Evolutionary conservation across 2,888 invertebrate genomes (phyloP), one percentile per base, ranked within the genome.

Genomic region (Dromius quadrimaculatus): DNA sequence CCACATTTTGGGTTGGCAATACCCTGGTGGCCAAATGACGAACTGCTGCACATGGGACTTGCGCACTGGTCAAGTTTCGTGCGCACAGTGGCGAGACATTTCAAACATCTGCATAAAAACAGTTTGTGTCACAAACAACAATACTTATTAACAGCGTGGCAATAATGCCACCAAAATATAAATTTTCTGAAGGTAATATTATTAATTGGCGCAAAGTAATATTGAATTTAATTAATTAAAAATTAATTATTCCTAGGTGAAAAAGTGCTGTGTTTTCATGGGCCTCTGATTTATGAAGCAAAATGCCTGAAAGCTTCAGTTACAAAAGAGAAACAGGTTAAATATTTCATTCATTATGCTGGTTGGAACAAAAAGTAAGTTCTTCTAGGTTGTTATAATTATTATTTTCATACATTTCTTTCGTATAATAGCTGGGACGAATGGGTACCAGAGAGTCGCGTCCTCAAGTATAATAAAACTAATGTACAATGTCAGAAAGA

Each of bases 321-420:
- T 74, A 89, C 90, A 1, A 94, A 94, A 81, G 95, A 95, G 76
- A 95, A 95, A 82, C 90, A 91, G 82, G 87, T 94, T 4, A 90
- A 93, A 79, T 97, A 97, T 83, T 90, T 94, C 72, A 95, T 98
- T 74, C 98, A 98, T 83, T 98, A 98, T 82, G 95, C 95, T 75
- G 97, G 97, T 1, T 98, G 98, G 98, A 98, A 96, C 81, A 98
- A 97, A 85, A 97, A 95, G 95, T 97, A 86, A 23, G 28, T 54
- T 54, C 9, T n/a, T n/a, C 6, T 1, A 43, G 50, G 28, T 43
- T 43, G 19, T 17, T 9, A 43, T 28, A 28, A 84, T 87, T 82
- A 65, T 64, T 57, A 11, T 23, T 20, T 57, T 11, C 1, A 23
- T 13, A 28, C 3, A 8, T 4, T 8, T 28, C 28, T 5, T 28